Percentiles rank a stretch among this genome's conserved stretches.
These are phyloP conservation scores for Alectura lathami DNA, from an alignment of 2,113 vertebrate genomes.

Conservation along the genomic window DNA sequence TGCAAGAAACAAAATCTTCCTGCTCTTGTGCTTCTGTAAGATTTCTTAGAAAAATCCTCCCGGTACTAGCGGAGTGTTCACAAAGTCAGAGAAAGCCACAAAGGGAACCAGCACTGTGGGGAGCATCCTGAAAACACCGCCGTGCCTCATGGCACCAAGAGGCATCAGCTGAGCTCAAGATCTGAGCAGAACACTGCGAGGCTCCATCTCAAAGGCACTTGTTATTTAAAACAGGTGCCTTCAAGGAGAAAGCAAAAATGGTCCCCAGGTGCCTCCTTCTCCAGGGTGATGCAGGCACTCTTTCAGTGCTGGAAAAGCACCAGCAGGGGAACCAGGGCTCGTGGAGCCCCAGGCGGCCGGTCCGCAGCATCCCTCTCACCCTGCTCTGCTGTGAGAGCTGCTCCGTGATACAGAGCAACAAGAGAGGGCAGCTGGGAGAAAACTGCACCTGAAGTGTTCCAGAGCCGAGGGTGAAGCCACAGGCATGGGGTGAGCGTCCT, in stretches of 20 bases:
- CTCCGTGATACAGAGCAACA: background rate
- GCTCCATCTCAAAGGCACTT: background rate
- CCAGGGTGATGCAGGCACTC: background rate
- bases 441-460: background rate
- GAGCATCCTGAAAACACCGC: background rate
- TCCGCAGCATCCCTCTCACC: background rate
- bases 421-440: background rate
- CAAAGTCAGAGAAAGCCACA: background rate
- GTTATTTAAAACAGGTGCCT: background rate
- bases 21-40: conserved; percentile 21
- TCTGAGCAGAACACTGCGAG: no score
- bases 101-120: background rate
- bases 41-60: background rate
- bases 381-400: background rate
- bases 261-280: background rate
- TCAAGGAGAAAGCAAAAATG: background rate
- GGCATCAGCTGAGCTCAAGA: background rate
- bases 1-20: conserved; percentile 60
- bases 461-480: background rate
- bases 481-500: background rate
- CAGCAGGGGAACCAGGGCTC: background rate
- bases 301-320: background rate
- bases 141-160: no score
- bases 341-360: background rate
- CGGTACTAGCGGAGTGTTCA: background rate